A percentile compares a stretch with the other conserved stretches of the same genome.
phyloP scores from a whole-genome alignment of 2,113 vertebrate species.

The Barnardius zonarius region DNA sequence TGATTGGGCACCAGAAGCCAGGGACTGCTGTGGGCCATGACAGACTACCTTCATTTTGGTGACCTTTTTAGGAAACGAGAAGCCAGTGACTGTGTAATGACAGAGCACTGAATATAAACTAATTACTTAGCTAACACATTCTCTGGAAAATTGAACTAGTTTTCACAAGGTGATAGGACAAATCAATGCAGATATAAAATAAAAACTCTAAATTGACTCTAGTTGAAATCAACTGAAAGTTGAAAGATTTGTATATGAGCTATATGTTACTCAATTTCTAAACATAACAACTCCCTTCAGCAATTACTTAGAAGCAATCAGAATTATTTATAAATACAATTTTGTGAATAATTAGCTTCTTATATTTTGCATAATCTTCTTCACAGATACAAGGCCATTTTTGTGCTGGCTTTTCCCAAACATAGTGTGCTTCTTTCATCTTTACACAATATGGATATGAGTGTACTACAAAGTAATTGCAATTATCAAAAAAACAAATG shows the following conservation, averaged over 20 bases:
- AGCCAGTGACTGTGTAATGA: not conserved
- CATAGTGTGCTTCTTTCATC: slow-evolving; percentile 19
- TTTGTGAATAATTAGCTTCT: not conserved
- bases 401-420: not conserved
- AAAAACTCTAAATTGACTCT: not conserved
- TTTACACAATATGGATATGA: not conserved
- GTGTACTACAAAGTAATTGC: not conserved
- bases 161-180: not conserved
- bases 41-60: not conserved
- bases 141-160: not conserved
- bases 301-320: not conserved
- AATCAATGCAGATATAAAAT: not conserved
- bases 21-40: not conserved
- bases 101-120: not conserved
- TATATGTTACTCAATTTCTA: not conserved
- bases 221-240: not conserved
- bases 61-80: not conserved
- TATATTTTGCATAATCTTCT: slow-evolving; percentile 1
- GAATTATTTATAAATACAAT: not conserved
- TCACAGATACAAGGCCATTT: not conserved
- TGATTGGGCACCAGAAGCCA: not conserved
- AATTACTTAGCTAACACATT: not conserved
- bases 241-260: not conserved
- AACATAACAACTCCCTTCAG: not conserved
- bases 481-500: slow-evolving; percentile 10